Base-by-base conservation (phyloP, 2,113 vertebrate species). In the Microcebus tavaratra region DNA sequence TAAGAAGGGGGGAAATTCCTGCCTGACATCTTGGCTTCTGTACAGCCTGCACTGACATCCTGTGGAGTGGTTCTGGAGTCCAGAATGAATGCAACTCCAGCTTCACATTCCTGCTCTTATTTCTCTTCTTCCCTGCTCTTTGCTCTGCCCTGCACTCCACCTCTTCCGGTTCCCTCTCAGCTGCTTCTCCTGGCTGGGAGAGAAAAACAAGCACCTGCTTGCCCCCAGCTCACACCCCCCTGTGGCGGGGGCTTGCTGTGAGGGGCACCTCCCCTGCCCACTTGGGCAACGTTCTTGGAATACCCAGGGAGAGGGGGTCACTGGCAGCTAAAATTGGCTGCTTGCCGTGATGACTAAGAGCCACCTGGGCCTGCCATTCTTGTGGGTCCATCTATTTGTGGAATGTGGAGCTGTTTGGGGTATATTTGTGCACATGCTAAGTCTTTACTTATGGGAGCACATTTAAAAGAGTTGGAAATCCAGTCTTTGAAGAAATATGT, bases 31-130 rank as follows among this genome's bases (percentile, higher is more conserved):
- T 55, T 75, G 97, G 94, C 18, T 25, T 96, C 98, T 65, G 4
- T 57, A 90, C 90, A 98, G 94, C 80, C 97, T 97, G 96, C 92
- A 79, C 96, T 96, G 97, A 98, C 92, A 97, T 97, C 98, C 98
- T 92, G 95, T 94, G 97, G 98, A 72, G 79, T 5, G 7, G 86
- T 91, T 96, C 94, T 85, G 87, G 70, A 0, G 9, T 45, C 48
- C 27, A 39, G 39, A 72, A 57, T 3, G 79, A 92, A 45, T 61
- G 31, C 0, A 4, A 45, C 61, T 53, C 65, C 18, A 39, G 53
- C 11, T 72, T 57, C 55, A 42, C 10, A 29, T 61, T 87, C 76
- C 75, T 36, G 20, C 31, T 95, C 42, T 5, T 0, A 0, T 12
- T 78, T 65, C 53, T 18, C 11, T 17, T 8, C 1, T 61, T 86